Evolutionary conservation across 2,888 invertebrate genomes (phyloP).

Genomic region (Petrolisthes cinctipes): DNA sequence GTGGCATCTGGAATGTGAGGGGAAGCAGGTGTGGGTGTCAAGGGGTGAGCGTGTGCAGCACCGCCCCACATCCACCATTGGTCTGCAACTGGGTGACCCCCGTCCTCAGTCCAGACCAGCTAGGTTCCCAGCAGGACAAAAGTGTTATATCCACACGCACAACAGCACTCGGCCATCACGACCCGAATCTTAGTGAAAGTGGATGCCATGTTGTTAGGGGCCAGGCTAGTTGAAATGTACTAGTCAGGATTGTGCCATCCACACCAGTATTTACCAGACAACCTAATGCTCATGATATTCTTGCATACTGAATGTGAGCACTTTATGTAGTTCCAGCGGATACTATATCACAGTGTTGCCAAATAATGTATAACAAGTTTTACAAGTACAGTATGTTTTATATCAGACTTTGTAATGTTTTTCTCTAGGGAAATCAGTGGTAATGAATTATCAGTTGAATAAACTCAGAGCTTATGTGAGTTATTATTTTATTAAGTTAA

Average conservation of each 20-base stretch:
- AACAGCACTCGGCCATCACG: slow-evolving; percentile 36
- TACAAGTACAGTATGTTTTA: slow-evolving; percentile 38
- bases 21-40: slow-evolving; percentile 30
- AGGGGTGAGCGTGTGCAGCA: slow-evolving; percentile 4
- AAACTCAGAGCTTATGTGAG: slow-evolving; percentile 32
- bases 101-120: slow-evolving; percentile 21
- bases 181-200: slow-evolving; percentile 52
- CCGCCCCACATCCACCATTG: slow-evolving; percentile 42
- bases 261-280: slow-evolving; percentile 52
- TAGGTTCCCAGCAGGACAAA: slow-evolving; percentile 36
- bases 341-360: slow-evolving; percentile 23
- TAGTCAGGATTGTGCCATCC: slow-evolving; percentile 46
- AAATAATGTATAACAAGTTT: slow-evolving; percentile 27
- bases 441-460: slow-evolving; percentile 38
- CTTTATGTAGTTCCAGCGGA: slow-evolving; percentile 44
- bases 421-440: slow-evolving; percentile 24
- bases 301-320: slow-evolving; percentile 32
- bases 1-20: slow-evolving; percentile 29
- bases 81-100: slow-evolving; percentile 42
- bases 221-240: slow-evolving; percentile 28
- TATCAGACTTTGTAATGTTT: slow-evolving; percentile 32
- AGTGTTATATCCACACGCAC: slow-evolving; percentile 39
- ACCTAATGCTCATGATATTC: slow-evolving; percentile 40
- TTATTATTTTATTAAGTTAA: neutral
- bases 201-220: slow-evolving; percentile 32